Percentiles rank a stretch among this genome's conserved stretches.
phyloP scores from a whole-genome alignment of 1,140 invertebrate genomes.

The Drosophila nigromelanica region DNA sequence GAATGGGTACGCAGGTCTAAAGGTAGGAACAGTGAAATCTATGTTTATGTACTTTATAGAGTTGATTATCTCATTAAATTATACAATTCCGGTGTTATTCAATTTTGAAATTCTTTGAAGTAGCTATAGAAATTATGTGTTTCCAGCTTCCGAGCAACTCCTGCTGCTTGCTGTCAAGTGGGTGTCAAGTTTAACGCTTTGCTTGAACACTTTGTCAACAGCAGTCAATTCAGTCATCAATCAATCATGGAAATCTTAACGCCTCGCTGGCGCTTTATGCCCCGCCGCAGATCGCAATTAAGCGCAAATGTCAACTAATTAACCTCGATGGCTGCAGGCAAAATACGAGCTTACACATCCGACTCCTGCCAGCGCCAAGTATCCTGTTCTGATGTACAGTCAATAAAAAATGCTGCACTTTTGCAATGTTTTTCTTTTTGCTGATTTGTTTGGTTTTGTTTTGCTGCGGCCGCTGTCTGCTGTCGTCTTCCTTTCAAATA shows the following conservation, averaged over 20 bases:
- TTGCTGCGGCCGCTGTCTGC: slow-evolving; percentile 13
- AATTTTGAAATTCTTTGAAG: background rate
- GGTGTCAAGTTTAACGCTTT: slow-evolving; percentile 72
- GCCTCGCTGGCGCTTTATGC: slow-evolving; percentile 60
- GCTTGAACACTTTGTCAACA: slow-evolving; percentile 51
- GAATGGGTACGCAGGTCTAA: no score
- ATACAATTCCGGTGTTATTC: background rate
- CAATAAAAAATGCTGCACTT: slow-evolving; percentile 46
- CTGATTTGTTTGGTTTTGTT: slow-evolving; percentile 32
- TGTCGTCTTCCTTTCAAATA: slow-evolving; percentile 72
- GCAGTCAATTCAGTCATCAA: slow-evolving; percentile 55
- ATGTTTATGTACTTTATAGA: no score
- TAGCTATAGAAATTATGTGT: no score
- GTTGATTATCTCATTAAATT: no score
- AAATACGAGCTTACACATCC: background rate
- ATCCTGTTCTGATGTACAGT: slow-evolving; percentile 5
- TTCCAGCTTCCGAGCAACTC: background rate
- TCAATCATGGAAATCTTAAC: slow-evolving; percentile 64
- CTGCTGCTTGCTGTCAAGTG: slow-evolving; percentile 53
- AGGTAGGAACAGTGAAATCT: no score
- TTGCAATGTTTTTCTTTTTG: slow-evolving; percentile 36
- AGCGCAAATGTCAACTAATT: slow-evolving; percentile 83
- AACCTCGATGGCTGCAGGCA: slow-evolving; percentile 51
- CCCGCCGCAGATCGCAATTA: slow-evolving; percentile 65
- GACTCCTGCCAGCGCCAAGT: slow-evolving; percentile 3